Conservation (phyloP, 1,140 invertebrate genomes). For the Heliconius congener region DNA sequence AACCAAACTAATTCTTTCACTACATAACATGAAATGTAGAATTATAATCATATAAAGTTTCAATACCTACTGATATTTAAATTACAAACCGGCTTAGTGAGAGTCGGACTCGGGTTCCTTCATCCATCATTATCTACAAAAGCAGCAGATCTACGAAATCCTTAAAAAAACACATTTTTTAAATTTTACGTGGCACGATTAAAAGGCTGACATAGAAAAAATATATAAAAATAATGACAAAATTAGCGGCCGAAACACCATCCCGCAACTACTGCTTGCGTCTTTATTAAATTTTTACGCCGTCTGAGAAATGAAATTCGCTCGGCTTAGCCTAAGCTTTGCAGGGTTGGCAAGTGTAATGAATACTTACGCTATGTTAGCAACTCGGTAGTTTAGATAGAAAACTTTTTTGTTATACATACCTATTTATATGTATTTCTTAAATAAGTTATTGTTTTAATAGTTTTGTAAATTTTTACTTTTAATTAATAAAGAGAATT, state of each 20-base stretch:
- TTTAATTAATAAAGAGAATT: background rate
- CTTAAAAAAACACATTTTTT: too few relatives aligned
- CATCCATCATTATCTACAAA: too few relatives aligned
- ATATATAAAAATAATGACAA: conserved; percentile 10
- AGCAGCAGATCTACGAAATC: too few relatives aligned
- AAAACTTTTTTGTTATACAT: background rate
- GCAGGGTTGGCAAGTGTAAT: conserved; percentile 50
- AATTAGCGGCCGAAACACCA: conserved; percentile 26
- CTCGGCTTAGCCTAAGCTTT: conserved; percentile 53
- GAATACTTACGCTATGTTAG: background rate
- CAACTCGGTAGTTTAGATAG: background rate
- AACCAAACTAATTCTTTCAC: too few relatives aligned
- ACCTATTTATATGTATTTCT: background rate
- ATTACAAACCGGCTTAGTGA: too few relatives aligned
- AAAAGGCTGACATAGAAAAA: background rate
- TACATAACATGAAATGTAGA: too few relatives aligned
- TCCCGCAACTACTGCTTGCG: conserved; percentile 20
- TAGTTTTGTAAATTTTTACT: background rate
- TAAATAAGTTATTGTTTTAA: background rate
- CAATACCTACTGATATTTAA: too few relatives aligned
- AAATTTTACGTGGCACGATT: background rate
- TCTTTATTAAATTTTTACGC: conserved; percentile 53
- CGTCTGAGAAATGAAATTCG: conserved; percentile 46
- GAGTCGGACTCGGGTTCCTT: too few relatives aligned
- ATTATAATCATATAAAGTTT: too few relatives aligned